Evolutionary conservation across 2,888 invertebrate species (phyloP).

Genomic region (Torymus tubicola): DNA sequence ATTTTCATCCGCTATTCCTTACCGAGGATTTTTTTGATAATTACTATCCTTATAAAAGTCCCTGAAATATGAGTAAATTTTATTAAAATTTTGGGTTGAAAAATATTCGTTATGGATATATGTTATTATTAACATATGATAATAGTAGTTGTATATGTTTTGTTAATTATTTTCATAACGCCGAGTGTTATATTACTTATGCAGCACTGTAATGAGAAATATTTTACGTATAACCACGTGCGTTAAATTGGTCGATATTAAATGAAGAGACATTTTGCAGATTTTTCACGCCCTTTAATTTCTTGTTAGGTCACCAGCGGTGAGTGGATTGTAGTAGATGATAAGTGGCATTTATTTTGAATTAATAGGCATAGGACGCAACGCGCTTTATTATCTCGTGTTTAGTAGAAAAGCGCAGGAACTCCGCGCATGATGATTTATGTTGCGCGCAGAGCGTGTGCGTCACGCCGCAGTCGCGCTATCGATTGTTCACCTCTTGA

Average conservation of each 20-base stretch:
- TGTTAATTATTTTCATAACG: no score
- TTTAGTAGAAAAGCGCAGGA: constrained; percentile 6
- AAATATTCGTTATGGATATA: no score
- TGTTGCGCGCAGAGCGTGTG: constrained; percentile 15
- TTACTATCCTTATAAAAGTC: no score
- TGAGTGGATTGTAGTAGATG: constrained; percentile 25
- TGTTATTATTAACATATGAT: no score
- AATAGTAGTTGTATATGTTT: no score
- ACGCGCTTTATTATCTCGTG: constrained; percentile 4
- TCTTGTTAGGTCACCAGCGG: background rate
- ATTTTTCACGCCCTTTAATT: background rate
- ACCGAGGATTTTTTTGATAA: no score
- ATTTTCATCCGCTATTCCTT: no score
- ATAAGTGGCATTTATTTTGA: constrained; percentile 39
- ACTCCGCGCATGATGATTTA: constrained; percentile 28
- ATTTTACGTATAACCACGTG: background rate
- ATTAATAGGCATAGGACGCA: background rate
- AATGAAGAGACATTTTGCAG: background rate
- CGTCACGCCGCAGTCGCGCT: constrained; percentile 22
- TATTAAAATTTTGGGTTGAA: no score
- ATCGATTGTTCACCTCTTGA: constrained; percentile 48
- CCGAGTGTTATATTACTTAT: no score
- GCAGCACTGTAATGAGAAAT: no score
- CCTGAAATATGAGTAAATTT: no score
- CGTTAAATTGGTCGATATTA: background rate